Percentiles rank a stretch among this genome's conserved stretches.
These are phyloP conservation scores for Callyntrura guangdongensis DNA, from an alignment of 2,888 invertebrate species.

Conservation along the genomic window DNA sequence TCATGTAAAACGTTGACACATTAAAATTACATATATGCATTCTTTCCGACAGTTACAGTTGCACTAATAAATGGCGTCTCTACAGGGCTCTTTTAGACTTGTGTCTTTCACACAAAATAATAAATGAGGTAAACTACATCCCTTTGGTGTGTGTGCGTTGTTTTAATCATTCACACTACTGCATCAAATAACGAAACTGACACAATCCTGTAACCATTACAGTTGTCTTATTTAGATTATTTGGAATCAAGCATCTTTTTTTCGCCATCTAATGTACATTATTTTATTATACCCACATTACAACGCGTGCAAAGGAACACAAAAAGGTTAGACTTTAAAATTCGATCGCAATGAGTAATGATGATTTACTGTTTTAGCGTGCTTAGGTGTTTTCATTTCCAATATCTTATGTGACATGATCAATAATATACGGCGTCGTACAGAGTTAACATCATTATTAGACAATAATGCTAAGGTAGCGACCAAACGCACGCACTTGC, in stretches of 20 bases:
- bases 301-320: neutral
- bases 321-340: neutral
- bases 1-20: conserved; percentile 64
- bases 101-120: neutral
- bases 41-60: neutral
- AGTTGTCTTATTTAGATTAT: conserved; percentile 15
- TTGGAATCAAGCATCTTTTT: neutral
- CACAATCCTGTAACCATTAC: neutral
- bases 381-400: conserved; percentile 43
- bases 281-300: too few relatives aligned
- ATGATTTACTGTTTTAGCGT: conserved; percentile 62
- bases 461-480: neutral
- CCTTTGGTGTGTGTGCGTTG: neutral
- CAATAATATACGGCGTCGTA: neutral
- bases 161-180: conserved; percentile 22
- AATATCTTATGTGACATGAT: conserved; percentile 17
- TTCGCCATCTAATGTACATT: neutral
- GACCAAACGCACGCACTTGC: conserved; percentile 33
- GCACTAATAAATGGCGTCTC: neutral
- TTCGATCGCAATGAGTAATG: conserved; percentile 27
- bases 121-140: conserved; percentile 30
- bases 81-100: neutral
- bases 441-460: conserved; percentile 10
- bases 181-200: neutral
- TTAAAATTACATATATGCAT: conserved; percentile 37